Percentiles rank a stretch among this genome's conserved stretches.
Evolutionary conservation across 2,888 invertebrate species (phyloP).

Genomic region (Copidosoma aretas): DNA sequence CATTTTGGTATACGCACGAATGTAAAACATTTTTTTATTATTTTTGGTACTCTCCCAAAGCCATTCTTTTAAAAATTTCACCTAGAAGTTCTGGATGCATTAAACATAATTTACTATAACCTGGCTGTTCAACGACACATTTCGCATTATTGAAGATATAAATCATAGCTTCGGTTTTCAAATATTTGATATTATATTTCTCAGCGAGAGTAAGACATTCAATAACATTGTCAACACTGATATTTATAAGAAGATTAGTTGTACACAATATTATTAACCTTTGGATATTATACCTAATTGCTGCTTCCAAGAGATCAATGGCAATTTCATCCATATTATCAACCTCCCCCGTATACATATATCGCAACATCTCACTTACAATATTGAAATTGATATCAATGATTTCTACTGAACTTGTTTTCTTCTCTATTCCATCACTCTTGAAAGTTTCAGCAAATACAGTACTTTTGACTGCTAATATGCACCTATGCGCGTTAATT

Average conservation of each 20-base stretch:
- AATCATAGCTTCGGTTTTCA: not conserved
- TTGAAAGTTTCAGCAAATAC: not conserved
- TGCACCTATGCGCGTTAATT: conserved; percentile 2
- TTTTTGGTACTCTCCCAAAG: no score
- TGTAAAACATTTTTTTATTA: no score
- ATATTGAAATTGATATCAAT: not conserved
- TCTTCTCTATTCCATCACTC: not conserved
- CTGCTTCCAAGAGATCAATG: conserved; percentile 1
- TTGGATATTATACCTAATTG: conserved; percentile 3
- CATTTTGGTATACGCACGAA: no score
- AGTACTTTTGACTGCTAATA: conserved; percentile 5
- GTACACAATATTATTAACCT: not conserved
- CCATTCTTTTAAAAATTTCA: no score
- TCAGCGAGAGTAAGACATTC: conserved; percentile 1
- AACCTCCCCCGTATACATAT: conserved; percentile 5
- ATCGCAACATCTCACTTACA: conserved; percentile 13
- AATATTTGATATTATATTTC: conserved; percentile 6
- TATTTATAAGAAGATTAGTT: not conserved
- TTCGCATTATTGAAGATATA: no score
- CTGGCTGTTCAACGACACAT: no score
- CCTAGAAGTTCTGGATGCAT: no score
- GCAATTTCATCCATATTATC: not conserved
- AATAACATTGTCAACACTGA: conserved; percentile 5
- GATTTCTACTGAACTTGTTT: not conserved
- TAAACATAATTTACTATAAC: no score